Conservation (phyloP, 2,113 vertebrate species). For the Nematolebias whitei region DNA sequence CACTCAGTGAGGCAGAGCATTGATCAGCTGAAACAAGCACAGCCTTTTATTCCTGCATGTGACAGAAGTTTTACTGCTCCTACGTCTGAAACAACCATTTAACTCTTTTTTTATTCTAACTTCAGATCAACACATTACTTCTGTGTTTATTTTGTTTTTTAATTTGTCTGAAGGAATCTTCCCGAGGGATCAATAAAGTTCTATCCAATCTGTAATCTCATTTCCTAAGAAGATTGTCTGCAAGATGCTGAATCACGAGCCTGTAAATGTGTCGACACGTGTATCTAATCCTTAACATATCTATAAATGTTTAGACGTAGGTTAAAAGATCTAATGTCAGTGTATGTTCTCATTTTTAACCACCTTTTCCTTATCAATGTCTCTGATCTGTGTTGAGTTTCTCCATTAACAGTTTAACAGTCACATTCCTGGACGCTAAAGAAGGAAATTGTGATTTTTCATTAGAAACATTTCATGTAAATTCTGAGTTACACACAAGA, state of each 20-base stretch:
- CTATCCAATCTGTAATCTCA: no score
- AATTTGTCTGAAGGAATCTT: no score
- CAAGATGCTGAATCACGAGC: conserved; percentile 14
- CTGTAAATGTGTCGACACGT: conserved; percentile 8
- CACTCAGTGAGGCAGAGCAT: conserved; percentile 10
- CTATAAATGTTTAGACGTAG: conserved; percentile 26
- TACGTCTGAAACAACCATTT: not conserved
- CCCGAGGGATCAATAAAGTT: no score
- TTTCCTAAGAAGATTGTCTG: conserved; percentile 32
- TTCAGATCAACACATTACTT: conserved; percentile 41
- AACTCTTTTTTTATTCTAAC: conserved; percentile 12
- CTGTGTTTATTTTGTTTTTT: conserved; percentile 43
- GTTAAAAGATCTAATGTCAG: conserved; percentile 54
- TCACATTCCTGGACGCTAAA: no score
- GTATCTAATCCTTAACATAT: conserved; percentile 23
- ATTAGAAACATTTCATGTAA: no score
- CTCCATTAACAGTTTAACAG: conserved; percentile 15
- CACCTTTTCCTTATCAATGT: conserved; percentile 18
- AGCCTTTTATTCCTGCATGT: conserved; percentile 26
- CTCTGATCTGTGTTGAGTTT: conserved; percentile 11
- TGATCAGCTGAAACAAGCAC: conserved; percentile 43
- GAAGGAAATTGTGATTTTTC: no score
- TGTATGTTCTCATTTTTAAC: conserved; percentile 38
- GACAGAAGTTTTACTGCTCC: conserved; percentile 7
- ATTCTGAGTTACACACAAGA: conserved; percentile 9